Percentiles rank a stretch among this genome's conserved stretches.
Evolutionary conservation across 1,140 invertebrate genomes (phyloP).

Genomic region (Eumaeus atala): DNA sequence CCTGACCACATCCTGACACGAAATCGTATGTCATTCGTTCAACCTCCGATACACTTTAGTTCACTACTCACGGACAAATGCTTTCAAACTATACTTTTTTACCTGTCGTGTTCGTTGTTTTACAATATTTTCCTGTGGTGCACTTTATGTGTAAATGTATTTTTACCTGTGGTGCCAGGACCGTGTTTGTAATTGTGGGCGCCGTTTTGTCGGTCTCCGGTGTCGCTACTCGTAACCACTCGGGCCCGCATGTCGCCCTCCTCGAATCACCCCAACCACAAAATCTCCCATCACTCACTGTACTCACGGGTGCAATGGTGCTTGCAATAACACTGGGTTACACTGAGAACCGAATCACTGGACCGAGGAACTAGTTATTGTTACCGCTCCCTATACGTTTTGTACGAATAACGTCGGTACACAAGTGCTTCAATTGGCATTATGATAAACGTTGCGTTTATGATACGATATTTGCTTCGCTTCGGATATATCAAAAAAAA

Average conservation of each 20-base stretch:
- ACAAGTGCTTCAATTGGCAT: conserved; percentile 40
- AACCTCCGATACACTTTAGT: too few relatives aligned
- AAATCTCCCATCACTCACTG: conserved; percentile 60
- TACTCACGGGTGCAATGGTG: conserved; percentile 33
- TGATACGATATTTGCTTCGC: conserved; percentile 20
- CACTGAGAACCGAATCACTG: conserved; percentile 52
- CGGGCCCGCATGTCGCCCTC: conserved; percentile 54
- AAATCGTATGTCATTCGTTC: too few relatives aligned
- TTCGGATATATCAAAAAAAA: too few relatives aligned
- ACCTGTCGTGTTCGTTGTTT: too few relatives aligned
- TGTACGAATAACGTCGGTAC: conserved; percentile 18
- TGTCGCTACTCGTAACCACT: conserved; percentile 48
- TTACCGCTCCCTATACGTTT: conserved; percentile 42
- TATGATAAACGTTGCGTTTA: conserved; percentile 10
- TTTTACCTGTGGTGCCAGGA: conserved; percentile 52
- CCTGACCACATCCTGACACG: too few relatives aligned
- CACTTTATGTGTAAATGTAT: background rate
- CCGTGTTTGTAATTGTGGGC: conserved; percentile 45
- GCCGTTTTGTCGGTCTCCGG: conserved; percentile 56
- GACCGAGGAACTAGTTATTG: conserved; percentile 51
- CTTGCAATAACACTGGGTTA: conserved; percentile 44
- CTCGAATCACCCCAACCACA: conserved; percentile 34
- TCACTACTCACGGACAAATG: background rate
- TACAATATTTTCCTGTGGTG: too few relatives aligned
- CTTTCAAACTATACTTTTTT: too few relatives aligned